These are phyloP conservation scores for Tragopan temminckii DNA, from an alignment of 2,797 vertebrate species.

Conservation along the genomic window DNA sequence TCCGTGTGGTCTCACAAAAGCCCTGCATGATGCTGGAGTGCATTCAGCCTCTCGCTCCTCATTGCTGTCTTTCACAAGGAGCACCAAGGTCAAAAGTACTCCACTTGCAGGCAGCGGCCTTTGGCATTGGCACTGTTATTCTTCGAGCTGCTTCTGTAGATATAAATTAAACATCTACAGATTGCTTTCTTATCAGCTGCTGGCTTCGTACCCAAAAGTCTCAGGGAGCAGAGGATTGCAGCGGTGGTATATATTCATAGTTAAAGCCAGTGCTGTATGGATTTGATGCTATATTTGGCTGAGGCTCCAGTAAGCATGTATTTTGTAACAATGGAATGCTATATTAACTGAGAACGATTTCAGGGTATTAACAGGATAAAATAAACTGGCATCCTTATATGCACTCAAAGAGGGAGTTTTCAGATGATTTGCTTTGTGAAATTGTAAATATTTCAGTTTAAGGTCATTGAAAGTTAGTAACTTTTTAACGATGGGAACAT, in stretches of 20 bases:
- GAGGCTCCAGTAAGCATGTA: neutral
- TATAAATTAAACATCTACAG: conserved; percentile 7
- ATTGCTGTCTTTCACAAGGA: neutral
- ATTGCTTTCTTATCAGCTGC: neutral
- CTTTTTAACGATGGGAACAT: neutral
- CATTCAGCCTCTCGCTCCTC: neutral
- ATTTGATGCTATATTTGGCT: neutral
- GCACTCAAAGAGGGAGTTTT: neutral
- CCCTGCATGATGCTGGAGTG: neutral
- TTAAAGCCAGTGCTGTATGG: neutral
- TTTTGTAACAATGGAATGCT: neutral
- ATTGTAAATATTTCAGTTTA: neutral
- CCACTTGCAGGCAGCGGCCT: neutral
- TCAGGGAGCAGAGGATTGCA: neutral
- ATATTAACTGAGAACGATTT: neutral
- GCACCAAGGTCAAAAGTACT: conserved; percentile 42
- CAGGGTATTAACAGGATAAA: neutral
- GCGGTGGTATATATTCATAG: neutral
- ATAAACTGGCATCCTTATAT: neutral
- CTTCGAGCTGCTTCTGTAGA: fast-evolving
- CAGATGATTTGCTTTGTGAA: neutral
- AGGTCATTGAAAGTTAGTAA: neutral
- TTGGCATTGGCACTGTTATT: neutral
- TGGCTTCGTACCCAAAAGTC: conserved; percentile 7
- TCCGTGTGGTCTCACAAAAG: neutral